These are phyloP conservation scores for Perca fluviatilis DNA, from an alignment of 2,113 vertebrate genomes.

Conservation along the genomic window DNA sequence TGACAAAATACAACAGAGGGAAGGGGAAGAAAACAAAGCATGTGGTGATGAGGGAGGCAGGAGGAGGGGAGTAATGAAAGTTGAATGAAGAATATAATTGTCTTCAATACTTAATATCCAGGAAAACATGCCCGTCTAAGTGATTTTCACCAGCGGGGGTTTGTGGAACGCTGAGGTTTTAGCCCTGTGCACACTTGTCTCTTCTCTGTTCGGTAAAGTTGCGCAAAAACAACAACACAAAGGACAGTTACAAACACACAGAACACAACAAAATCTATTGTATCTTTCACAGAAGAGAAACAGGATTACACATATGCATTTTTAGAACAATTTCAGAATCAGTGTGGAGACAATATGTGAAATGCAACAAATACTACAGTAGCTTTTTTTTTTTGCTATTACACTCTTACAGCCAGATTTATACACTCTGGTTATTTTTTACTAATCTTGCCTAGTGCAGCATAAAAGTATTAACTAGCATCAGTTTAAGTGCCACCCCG, in stretches of 20 bases:
- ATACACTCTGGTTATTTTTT: not conserved
- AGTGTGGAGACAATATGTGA: not conserved
- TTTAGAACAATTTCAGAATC: not conserved
- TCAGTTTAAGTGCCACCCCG: not conserved
- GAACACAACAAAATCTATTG: constrained; percentile 10
- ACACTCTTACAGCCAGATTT: not conserved
- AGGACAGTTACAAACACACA: too few relatives aligned
- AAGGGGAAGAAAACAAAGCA: constrained; percentile 27
- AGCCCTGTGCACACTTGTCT: not conserved
- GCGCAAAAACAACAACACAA: not conserved
- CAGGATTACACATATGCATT: constrained; percentile 4
- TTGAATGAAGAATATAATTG: constrained; percentile 51
- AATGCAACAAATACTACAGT: not conserved
- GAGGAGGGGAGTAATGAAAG: constrained; percentile 11
- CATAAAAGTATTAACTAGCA: constrained; percentile 1
- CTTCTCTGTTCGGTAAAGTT: not conserved
- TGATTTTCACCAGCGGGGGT: constrained; percentile 46
- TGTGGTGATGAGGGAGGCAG: not conserved
- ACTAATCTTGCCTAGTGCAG: not conserved
- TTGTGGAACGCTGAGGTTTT: constrained; percentile 40
- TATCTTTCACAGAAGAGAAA: not conserved
- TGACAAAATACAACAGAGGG: constrained; percentile 39
- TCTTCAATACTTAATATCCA: constrained; percentile 69
- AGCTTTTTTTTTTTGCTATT: not conserved
- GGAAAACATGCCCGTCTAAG: constrained; percentile 60